Conservation (phyloP, 2,797 vertebrate genomes). For the Hipposideros larvatus region DNA sequence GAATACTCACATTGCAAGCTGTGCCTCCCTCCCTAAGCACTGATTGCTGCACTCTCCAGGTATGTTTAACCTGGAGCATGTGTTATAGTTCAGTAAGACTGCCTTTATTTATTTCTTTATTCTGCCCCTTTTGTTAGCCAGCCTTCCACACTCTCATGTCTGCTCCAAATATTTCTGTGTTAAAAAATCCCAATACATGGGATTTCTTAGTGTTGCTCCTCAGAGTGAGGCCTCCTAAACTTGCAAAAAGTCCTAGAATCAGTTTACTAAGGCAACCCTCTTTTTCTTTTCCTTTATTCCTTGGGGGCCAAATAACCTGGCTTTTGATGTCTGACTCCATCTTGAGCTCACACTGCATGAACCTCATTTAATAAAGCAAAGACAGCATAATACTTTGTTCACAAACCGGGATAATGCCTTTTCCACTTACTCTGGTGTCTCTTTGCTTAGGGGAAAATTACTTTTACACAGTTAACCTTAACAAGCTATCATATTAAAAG, state of each 20-base stretch:
- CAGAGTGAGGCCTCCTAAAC: background rate
- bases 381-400: background rate
- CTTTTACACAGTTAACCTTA: background rate
- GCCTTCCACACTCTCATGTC: background rate
- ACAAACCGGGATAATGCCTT: background rate
- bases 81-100: background rate
- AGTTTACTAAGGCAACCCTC: background rate
- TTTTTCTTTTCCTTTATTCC: background rate
- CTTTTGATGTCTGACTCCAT: background rate
- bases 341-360: background rate
- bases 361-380: background rate
- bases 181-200: background rate
- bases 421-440: background rate
- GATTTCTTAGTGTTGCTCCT: background rate
- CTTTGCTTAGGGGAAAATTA: conserved; percentile 19
- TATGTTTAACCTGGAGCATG: background rate
- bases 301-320: background rate
- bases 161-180: background rate
- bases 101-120: background rate
- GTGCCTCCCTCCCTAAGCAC: background rate
- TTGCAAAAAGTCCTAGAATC: background rate
- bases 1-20: background rate
- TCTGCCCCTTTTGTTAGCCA: background rate
- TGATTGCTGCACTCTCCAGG: background rate
- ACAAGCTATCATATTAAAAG: background rate